A percentile compares a stretch with the other conserved stretches of the same genome.
Evolutionary conservation across 2,113 vertebrate genomes (phyloP).

Genomic region (Tragelaphus buxtoni): DNA sequence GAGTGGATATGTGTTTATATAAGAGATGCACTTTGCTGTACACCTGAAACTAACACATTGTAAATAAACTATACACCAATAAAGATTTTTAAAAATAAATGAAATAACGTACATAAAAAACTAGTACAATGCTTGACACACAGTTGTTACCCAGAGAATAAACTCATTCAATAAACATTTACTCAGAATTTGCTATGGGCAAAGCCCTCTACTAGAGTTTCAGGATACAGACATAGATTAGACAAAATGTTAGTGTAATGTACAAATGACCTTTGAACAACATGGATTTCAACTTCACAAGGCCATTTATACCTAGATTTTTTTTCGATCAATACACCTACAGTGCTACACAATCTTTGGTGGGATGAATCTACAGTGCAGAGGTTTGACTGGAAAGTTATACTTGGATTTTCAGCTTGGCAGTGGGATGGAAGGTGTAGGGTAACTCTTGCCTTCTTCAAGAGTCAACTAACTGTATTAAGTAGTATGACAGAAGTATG

Average conservation of each 20-base stretch:
- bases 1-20: not conserved
- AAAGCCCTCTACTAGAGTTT: not conserved
- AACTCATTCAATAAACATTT: conserved; percentile 10
- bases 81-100: not conserved
- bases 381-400: not conserved
- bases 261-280: not conserved
- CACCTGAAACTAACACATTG: not conserved
- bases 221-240: not conserved
- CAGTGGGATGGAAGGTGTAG: not conserved
- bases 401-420: not conserved
- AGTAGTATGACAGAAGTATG: not conserved
- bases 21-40: not conserved
- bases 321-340: not conserved
- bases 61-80: not conserved
- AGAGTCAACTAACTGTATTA: not conserved
- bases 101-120: not conserved
- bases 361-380: not conserved
- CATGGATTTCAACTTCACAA: not conserved
- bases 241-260: not conserved
- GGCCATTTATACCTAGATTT: not conserved
- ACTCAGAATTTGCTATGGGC: not conserved
- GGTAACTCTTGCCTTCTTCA: not conserved
- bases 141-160: not conserved
- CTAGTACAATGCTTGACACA: not conserved
- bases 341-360: not conserved